phyloP scores from a whole-genome alignment of 2,113 vertebrate genomes.

The Cathartes aura region DNA sequence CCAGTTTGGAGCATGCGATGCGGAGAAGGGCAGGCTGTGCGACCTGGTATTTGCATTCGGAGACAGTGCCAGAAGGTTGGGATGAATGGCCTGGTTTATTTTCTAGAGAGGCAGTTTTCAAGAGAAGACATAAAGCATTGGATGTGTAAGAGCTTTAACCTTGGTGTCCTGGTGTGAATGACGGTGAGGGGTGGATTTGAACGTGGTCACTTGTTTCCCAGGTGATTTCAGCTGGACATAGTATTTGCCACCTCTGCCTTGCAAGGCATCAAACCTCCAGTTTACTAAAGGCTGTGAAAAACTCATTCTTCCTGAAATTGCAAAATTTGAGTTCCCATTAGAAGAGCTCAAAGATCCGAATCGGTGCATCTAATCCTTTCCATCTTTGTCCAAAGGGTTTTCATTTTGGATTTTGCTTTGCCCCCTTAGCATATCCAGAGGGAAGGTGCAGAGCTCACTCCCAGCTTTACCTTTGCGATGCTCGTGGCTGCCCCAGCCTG shows the following conservation, averaged over 20 bases:
- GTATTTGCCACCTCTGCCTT: background rate
- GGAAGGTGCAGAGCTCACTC: background rate
- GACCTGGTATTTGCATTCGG: background rate
- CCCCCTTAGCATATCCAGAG: background rate
- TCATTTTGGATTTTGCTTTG: background rate
- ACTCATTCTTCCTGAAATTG: background rate
- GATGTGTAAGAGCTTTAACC: background rate
- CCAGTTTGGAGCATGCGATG: background rate
- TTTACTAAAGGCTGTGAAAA: background rate
- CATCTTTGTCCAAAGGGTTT: background rate
- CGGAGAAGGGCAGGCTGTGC: background rate
- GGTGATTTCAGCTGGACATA: background rate
- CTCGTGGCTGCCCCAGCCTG: background rate
- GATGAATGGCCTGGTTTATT: constrained; percentile 16
- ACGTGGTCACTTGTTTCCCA: fast-evolving
- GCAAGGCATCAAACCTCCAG: background rate
- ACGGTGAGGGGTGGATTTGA: background rate
- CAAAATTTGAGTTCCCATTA: background rate
- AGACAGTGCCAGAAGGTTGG: background rate
- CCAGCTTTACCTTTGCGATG: background rate
- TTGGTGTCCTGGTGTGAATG: background rate
- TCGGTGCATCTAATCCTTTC: fast-evolving
- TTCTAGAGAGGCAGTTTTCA: constrained; percentile 20
- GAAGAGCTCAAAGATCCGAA: background rate
- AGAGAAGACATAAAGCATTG: background rate